Base-by-base conservation (phyloP, 2,888 invertebrate species). In the Platycheirus rosarum region DNA sequence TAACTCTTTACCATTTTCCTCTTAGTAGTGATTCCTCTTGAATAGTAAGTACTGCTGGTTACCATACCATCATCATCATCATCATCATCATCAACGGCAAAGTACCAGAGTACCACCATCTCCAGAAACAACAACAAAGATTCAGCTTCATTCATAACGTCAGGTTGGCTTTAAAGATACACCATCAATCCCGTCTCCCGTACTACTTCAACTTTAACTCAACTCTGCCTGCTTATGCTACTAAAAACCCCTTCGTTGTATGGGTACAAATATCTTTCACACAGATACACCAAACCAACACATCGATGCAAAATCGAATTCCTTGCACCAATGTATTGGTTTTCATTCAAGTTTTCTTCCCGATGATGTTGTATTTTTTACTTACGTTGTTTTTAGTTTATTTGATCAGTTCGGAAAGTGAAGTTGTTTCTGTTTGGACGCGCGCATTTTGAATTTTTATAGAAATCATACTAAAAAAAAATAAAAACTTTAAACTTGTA, bases 351-450 rank as follows among this genome's bases (percentile, higher is more conserved):
- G 87, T 60, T 60, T 60, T 87, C 86, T 86, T 85, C 65, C 75
- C 84, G 84, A 84, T 74, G 84, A 84, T 78, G 84, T 84, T 76
- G 80, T 75, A 75, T 75, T 82, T 78, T 84, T 78, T 77, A 73
- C 84, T 65, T 78, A 57, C 57, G 82, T 84, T 84, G 84, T 84
- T 77, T 73, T 86, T 86, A 86, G 88, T 88, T 89, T 88, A 88
- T 88, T 89, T 88, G 90, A 89, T 90, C 89, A 89, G 88, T 89
- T 89, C 89, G 89, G 87, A 89, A 89, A 88, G 89, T 89, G 88
- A 90, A 88, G 89, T 89, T 88, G 88, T 85, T 86, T 86, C 57
- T 57, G 14, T 40, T 40, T 40, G 40, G 79, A 71, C 73, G 76
- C 76, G 82, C 71, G 76, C 82, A 77, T 71, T 65, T 70, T 62